A percentile compares a stretch with the other conserved stretches of the same genome.
Evolutionary conservation across 2,113 vertebrate species (phyloP).

Genomic region (Semicossyphus pulcher): DNA sequence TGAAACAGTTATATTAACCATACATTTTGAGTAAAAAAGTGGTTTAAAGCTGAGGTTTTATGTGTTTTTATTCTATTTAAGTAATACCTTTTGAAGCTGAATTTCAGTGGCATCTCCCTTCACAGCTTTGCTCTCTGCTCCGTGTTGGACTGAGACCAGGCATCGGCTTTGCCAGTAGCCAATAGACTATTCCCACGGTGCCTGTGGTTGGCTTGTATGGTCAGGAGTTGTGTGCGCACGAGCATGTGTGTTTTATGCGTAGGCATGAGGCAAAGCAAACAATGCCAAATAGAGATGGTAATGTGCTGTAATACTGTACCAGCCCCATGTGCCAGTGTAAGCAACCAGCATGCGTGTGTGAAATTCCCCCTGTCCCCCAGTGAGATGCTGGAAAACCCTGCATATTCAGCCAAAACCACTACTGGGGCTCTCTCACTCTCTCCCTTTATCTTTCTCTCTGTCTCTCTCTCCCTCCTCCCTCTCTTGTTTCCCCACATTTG

Average conservation of each 20-base stretch:
- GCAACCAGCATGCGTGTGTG: constrained; percentile 67
- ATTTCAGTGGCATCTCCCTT: constrained; percentile 33
- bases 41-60: constrained; percentile 12
- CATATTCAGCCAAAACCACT: constrained; percentile 66
- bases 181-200: constrained; percentile 75
- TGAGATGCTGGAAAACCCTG: constrained; percentile 68
- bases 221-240: constrained; percentile 63
- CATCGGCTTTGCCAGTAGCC: constrained; percentile 72
- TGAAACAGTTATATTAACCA: not conserved
- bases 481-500: constrained; percentile 6
- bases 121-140: constrained; percentile 50
- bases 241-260: constrained; percentile 72
- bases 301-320: constrained; percentile 77
- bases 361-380: constrained; percentile 68
- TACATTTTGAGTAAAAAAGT: not conserved
- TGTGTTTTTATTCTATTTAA: no score
- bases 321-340: constrained; percentile 75
- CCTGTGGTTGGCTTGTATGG: constrained; percentile 77
- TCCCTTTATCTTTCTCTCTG: constrained; percentile 11
- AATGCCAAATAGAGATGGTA: constrained; percentile 76
- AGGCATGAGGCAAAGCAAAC: constrained; percentile 74
- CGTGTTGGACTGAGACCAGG: constrained; percentile 72
- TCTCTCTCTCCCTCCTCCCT: constrained; percentile 12
- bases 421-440: constrained; percentile 32
- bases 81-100: constrained; percentile 37